Evolutionary conservation across 2,888 invertebrate species (phyloP), one percentile per base, ranked within the genome.

Genomic region (Cheilosia variabilis): DNA sequence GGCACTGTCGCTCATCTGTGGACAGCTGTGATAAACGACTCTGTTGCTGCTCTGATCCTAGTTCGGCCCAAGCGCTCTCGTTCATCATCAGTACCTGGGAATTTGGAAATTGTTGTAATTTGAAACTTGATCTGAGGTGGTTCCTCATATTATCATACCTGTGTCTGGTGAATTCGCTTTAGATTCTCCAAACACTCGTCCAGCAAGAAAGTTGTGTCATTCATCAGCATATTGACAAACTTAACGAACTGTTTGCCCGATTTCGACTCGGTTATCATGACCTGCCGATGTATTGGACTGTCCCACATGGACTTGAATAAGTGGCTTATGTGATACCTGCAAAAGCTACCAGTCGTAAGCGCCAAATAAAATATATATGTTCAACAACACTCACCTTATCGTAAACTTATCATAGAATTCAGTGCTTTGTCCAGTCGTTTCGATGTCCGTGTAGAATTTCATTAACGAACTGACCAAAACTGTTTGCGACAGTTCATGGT

Each of bases 341-440:
- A 79, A 57, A 1, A 17, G 17, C 34, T 19, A 45, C 7, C 19
- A 55, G 45, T 13, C 17, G 3, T 75, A 2, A 19, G 19, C 15
- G 0, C 6, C 3, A 50, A 65, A 10, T 13, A 1, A 31, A 4
- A 24, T 50, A 71, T 27, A 55, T 53, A 45, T 58, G 2, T 27
- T 41, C 17, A 6, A n/a, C 62, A 52, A 4, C 31, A 27, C 87
- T 71, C 57, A 92, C 92, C 99, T 95, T 89, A 99, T 99, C 13
- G 98, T 98, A 93, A 99, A 99, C 93, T 99, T 99, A 93, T 99
- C 99, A 91, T 99, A 99, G 93, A 99, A 99, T 93, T 99, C 99
- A 43, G 98, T 98, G 92, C 97, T 98, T 88, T 98, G 97, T 10
- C 99, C 99, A 10, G 99, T 99, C 13, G 97, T 97, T 93, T 99